These are phyloP conservation scores for Paguma larvata DNA, from an alignment of 2,797 vertebrate species.

Conservation along the genomic window DNA sequence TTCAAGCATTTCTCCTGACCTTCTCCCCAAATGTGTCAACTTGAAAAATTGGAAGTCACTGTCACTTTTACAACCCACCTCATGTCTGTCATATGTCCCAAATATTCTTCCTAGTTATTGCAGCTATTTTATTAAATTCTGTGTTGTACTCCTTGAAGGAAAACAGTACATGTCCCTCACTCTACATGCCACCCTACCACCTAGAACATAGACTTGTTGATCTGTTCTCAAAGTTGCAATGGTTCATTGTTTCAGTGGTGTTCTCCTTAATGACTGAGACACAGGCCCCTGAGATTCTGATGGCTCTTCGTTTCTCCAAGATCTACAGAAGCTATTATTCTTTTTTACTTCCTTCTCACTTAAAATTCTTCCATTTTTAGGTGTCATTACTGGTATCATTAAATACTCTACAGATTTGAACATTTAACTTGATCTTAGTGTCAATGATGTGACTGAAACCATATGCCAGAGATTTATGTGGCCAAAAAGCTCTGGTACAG, in stretches of 20 bases:
- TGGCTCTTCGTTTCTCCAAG: background rate
- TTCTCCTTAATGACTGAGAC: background rate
- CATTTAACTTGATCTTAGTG: background rate
- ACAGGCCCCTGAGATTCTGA: background rate
- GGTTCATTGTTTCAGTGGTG: fast-evolving
- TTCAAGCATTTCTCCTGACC: background rate
- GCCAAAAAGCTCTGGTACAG: background rate
- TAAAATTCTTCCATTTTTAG: background rate
- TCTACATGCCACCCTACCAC: background rate
- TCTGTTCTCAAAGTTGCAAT: fast-evolving
- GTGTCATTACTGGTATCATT: background rate
- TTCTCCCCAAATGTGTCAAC: background rate
- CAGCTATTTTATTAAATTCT: background rate
- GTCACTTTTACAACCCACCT: background rate
- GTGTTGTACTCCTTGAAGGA: background rate
- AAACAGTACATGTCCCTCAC: background rate
- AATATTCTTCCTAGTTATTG: no score
- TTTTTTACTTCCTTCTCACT: background rate
- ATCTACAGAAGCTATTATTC: background rate
- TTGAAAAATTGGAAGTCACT: background rate
- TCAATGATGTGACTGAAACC: background rate
- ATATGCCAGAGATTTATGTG: background rate
- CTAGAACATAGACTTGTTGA: background rate
- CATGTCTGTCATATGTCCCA: background rate
- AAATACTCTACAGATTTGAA: background rate